Percentiles rank a stretch among this genome's conserved stretches.
These are phyloP conservation scores for Dasyornis broadbenti DNA, from an alignment of 2,113 vertebrate genomes.

Conservation along the genomic window DNA sequence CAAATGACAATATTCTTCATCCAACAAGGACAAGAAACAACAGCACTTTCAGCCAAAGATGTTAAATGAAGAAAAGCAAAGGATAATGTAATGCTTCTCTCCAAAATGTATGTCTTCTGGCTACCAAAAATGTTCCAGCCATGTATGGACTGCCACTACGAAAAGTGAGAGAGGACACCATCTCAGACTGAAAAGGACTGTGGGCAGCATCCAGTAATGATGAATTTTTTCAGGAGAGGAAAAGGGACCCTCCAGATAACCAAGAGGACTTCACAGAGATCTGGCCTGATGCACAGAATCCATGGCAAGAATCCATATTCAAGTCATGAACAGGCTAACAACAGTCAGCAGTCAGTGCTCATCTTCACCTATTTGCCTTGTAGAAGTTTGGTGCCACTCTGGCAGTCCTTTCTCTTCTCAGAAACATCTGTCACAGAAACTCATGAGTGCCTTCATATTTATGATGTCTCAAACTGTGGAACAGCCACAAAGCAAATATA, in stretches of 20 bases:
- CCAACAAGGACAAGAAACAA: background rate
- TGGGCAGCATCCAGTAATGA: background rate
- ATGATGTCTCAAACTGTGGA: background rate
- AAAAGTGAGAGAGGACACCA: background rate
- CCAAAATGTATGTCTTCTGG: background rate
- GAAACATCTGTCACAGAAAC: background rate
- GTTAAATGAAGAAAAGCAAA: background rate
- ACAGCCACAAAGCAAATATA: background rate
- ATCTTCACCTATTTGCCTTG: background rate
- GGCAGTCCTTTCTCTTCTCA: background rate
- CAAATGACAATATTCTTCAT: background rate
- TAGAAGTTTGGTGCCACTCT: background rate
- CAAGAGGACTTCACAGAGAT: background rate
- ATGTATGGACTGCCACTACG: background rate
- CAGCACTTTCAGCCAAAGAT: background rate
- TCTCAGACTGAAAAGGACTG: background rate
- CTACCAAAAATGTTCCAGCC: background rate
- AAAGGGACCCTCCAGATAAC: background rate
- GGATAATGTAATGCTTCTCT: background rate
- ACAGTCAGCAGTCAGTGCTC: background rate
- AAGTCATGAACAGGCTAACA: background rate
- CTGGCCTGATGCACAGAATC: background rate
- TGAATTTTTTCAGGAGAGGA: background rate
- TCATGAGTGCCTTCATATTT: background rate
- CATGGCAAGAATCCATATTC: background rate